A percentile compares a stretch with the other conserved stretches of the same genome.
phyloP scores from a whole-genome alignment of 1,140 invertebrate species.

The Heterodera carotae region DNA sequence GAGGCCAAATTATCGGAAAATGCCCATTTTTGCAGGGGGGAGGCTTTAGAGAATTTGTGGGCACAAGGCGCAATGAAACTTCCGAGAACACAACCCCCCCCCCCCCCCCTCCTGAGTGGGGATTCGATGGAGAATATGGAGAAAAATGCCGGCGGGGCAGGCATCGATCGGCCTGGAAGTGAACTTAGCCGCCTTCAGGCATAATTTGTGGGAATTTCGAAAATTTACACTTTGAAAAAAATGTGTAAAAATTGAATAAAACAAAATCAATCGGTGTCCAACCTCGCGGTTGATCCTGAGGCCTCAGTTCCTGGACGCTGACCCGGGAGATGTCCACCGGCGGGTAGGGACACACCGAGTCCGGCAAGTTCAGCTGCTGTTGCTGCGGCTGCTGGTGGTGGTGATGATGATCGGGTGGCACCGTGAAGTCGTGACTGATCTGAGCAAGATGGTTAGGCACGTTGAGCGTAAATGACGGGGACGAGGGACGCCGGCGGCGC shows the following conservation, averaged over 20 bases:
- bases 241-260: background rate
- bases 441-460: conserved; percentile 59
- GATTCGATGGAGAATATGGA: too few species aligned
- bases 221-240: too few species aligned
- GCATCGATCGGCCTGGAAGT: too few species aligned
- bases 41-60: too few species aligned
- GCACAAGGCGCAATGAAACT: too few species aligned
- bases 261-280: background rate
- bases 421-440: conserved; percentile 62
- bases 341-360: conserved; percentile 64
- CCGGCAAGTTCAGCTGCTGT: conserved; percentile 51
- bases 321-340: conserved; percentile 62
- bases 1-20: background rate
- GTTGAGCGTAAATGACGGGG: conserved; percentile 58
- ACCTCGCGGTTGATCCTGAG: conserved; percentile 61
- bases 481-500: conserved; percentile 37
- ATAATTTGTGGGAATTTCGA: too few species aligned
- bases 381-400: too few species aligned
- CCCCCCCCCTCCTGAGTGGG: too few species aligned
- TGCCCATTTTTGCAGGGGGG: background rate
- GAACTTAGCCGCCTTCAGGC: too few species aligned
- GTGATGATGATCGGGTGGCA: conserved; percentile 28
- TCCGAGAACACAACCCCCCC: too few species aligned
- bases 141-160: background rate
- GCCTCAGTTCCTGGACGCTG: conserved; percentile 62